Conservation (phyloP, 2,113 vertebrate genomes). For the Melanerpes aurifrons region DNA sequence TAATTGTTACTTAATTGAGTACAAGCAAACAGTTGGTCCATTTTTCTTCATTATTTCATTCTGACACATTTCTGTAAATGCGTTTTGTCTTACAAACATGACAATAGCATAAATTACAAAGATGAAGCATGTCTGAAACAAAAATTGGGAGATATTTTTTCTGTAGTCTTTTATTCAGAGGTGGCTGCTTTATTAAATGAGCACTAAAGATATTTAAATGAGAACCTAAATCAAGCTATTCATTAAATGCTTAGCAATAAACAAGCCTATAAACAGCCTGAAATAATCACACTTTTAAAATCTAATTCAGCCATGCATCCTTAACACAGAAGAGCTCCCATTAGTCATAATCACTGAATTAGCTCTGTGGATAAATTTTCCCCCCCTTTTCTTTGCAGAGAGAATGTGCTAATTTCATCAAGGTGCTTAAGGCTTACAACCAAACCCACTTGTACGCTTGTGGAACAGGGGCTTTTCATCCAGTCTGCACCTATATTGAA, state of each 20-base stretch:
- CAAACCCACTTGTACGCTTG: conserved; percentile 95
- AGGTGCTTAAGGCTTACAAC: conserved; percentile 93
- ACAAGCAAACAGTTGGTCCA: conserved; percentile 57
- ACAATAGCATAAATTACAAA: conserved; percentile 46
- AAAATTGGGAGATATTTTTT: background rate
- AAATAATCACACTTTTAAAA: conserved; percentile 25
- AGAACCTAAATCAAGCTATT: conserved; percentile 15
- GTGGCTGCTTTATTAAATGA: conserved; percentile 15
- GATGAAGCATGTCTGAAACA: background rate
- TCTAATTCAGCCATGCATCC: background rate
- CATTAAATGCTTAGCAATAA: conserved; percentile 40
- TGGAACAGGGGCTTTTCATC: conserved; percentile 97
- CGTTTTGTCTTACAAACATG: conserved; percentile 30
- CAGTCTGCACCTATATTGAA: conserved; percentile 92
- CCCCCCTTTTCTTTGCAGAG: conserved; percentile 80
- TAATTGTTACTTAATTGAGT: conserved; percentile 61
- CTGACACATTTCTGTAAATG: conserved; percentile 62
- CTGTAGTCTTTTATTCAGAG: background rate
- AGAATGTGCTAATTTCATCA: conserved; percentile 97
- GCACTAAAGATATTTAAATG: conserved; percentile 32
- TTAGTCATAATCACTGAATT: conserved; percentile 36
- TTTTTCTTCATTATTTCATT: conserved; percentile 70
- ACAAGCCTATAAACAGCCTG: background rate
- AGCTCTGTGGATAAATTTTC: conserved; percentile 33
- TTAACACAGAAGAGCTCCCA: background rate